Base-by-base conservation (phyloP, 2,113 vertebrate genomes). In the Sardina pilchardus region DNA sequence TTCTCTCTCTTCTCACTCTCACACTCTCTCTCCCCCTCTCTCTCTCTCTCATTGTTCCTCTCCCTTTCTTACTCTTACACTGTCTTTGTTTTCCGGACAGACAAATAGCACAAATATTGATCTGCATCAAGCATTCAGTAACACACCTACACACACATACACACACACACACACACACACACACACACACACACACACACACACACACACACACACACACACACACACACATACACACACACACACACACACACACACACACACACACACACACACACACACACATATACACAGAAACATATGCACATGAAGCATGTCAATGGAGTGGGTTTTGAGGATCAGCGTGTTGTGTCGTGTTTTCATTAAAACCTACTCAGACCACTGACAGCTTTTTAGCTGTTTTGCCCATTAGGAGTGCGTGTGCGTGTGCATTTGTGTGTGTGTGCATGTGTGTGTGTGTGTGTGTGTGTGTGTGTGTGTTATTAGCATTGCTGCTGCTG, bases 371-470 rank as follows among this genome's bases (percentile, higher is more conserved):
- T 16, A 19, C 63, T 59, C 24, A 59, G 21, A n/a, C 21, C 56
- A 59, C 56, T 24, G 56, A 24, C 56, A 59, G 19, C 56, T 4
- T n/a, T 59, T 59, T n/a, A 59, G 56, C 24, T 59, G 56, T 59
- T 21, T 59, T 59, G 19, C 19, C 56, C 56, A 59, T 59, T n/a
- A 24, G 56, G 0, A 17, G 63, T 34, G 63, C 2, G 63, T 30
- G 63, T 10, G 63, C 14, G 26, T 14, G 26, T 34, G 26, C 10
- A 1, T 30, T 30, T 75, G 67, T 75, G 67, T 34, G 30, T 36
- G 67, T 30, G 26, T 71, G 63, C 30, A n/a, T 71, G n/a, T 71
- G 63, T 71, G n/a, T 71, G n/a, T 71, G 63, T 71, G n/a, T 71
- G 26, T 30, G 63, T 71, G 63, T 10, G 63, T 30, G 63, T 30